These are phyloP conservation scores for Holotrichia oblita DNA, from an alignment of 1,140 invertebrate species.

Conservation along the genomic window DNA sequence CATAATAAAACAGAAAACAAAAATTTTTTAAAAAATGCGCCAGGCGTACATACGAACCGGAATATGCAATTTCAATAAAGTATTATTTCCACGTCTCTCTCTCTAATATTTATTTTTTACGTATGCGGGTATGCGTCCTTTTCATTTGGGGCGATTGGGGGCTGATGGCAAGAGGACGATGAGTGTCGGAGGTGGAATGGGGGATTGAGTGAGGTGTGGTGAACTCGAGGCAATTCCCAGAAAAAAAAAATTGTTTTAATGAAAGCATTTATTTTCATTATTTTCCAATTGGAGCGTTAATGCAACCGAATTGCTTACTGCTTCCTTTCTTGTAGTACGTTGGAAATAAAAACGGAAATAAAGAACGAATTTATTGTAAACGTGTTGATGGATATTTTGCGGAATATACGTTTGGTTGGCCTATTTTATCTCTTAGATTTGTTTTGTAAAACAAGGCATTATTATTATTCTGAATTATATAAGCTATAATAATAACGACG, in stretches of 20 bases:
- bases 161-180: background rate
- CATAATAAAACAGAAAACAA: background rate
- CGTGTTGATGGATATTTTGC: background rate
- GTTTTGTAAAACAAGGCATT: too few relatives aligned
- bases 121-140: background rate
- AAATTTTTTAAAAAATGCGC: background rate
- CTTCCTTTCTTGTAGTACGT: background rate
- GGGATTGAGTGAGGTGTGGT: background rate
- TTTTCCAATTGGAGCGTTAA: constrained; percentile 3
- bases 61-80: background rate
- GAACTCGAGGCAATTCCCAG: background rate
- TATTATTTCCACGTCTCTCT: background rate
- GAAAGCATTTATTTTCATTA: constrained; percentile 9
- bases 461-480: too few relatives aligned
- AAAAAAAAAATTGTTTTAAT: constrained; percentile 19
- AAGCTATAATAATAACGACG: too few relatives aligned
- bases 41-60: background rate
- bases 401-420: background rate
- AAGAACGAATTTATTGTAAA: background rate
- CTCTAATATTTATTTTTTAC: background rate
- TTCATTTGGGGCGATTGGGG: background rate
- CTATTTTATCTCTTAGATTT: too few relatives aligned
- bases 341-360: background rate
- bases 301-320: background rate
- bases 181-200: background rate